Conservation (phyloP, 1,140 invertebrate species). For the Drosophila bocki region DNA sequence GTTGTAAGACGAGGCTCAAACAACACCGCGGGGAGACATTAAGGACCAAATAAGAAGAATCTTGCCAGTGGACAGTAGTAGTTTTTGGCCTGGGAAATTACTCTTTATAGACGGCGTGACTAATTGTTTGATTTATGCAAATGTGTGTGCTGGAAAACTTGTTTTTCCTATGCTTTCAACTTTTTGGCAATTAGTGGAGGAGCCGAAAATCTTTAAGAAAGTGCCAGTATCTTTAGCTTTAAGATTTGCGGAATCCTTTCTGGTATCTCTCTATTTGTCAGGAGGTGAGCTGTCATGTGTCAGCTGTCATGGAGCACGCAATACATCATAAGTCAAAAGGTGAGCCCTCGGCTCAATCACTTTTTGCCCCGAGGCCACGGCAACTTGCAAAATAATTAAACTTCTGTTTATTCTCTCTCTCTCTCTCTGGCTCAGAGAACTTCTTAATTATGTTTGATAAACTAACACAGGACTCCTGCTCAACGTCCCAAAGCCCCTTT, state of each 20-base stretch:
- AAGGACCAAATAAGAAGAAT: slow-evolving; percentile 52
- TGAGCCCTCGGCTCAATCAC: slow-evolving; percentile 68
- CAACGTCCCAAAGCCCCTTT: neutral
- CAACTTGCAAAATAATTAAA: slow-evolving; percentile 78
- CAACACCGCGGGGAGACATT: slow-evolving; percentile 78
- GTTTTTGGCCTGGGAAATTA: slow-evolving; percentile 24
- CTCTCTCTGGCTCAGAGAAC: slow-evolving; percentile 22
- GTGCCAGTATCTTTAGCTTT: slow-evolving; percentile 8
- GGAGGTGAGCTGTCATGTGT: slow-evolving; percentile 63
- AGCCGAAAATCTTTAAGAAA: slow-evolving; percentile 25
- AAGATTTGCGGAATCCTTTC: slow-evolving; percentile 32
- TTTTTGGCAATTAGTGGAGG: slow-evolving; percentile 42
- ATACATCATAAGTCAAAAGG: slow-evolving; percentile 83
- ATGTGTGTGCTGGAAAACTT: slow-evolving; percentile 51
- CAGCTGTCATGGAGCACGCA: slow-evolving; percentile 70
- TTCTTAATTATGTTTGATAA: slow-evolving; percentile 81
- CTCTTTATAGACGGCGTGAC: slow-evolving; percentile 61
- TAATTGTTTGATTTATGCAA: slow-evolving; percentile 83
- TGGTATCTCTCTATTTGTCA: slow-evolving; percentile 18
- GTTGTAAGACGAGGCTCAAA: slow-evolving; percentile 72
- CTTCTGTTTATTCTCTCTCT: slow-evolving; percentile 76
- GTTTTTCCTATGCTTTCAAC: slow-evolving; percentile 20
- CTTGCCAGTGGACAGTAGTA: slow-evolving; percentile 59
- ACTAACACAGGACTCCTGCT: slow-evolving; percentile 50
- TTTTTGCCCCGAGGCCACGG: slow-evolving; percentile 23